Evolutionary conservation across 2,888 invertebrate species (phyloP).

Genomic region (Hirtodrosophila trivittata): DNA sequence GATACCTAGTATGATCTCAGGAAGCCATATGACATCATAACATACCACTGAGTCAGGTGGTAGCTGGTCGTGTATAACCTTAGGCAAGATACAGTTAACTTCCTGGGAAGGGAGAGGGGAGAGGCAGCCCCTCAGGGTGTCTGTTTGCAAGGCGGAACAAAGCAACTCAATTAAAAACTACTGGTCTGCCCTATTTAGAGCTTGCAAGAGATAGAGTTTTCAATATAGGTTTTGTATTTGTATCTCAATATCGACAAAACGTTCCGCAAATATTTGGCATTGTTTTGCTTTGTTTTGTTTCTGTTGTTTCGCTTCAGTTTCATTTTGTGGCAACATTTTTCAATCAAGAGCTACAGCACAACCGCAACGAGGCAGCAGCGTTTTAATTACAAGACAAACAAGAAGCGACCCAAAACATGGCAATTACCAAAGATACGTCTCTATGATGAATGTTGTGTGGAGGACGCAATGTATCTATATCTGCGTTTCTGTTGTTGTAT

Average conservation of each 20-base stretch:
- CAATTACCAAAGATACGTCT: constrained; percentile 56
- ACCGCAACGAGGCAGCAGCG: constrained; percentile 24
- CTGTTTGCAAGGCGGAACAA: constrained; percentile 36
- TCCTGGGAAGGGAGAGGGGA: too few relatives aligned
- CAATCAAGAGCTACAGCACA: constrained; percentile 52
- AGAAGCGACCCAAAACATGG: constrained; percentile 59
- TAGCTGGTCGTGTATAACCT: too few relatives aligned
- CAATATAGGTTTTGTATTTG: constrained; percentile 26
- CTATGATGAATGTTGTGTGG: background rate
- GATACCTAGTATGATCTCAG: too few relatives aligned
- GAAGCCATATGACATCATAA: too few relatives aligned
- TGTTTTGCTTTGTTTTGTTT: constrained; percentile 34
- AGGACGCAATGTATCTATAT: too few relatives aligned
- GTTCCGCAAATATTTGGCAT: constrained; percentile 69
- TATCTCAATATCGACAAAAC: constrained; percentile 38
- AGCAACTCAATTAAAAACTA: constrained; percentile 50
- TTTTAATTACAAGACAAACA: constrained; percentile 59
- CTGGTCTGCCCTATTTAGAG: too few relatives aligned
- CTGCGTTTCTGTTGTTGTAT: constrained; percentile 1
- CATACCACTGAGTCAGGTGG: too few relatives aligned
- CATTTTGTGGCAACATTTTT: constrained; percentile 62
- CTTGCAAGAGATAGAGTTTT: background rate
- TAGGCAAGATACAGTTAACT: too few relatives aligned
- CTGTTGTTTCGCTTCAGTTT: constrained; percentile 23
- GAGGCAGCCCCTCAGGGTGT: too few relatives aligned